Base-by-base conservation (phyloP, 2,888 invertebrate species). In the Oligia fasciuncula region DNA sequence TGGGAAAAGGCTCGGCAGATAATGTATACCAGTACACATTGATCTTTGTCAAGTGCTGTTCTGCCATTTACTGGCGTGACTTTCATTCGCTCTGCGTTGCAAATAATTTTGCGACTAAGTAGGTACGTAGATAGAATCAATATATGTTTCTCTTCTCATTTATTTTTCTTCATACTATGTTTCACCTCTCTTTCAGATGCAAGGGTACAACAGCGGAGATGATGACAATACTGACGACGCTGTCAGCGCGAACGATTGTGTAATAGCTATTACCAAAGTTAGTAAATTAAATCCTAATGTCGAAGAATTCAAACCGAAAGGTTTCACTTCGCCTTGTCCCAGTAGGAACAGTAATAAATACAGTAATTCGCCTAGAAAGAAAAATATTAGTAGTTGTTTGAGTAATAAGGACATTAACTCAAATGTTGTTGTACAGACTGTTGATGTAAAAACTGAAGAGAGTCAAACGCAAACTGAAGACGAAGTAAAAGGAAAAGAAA, bases 241-340 rank as follows among this genome's bases (percentile, higher is more conserved):
- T 14, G 49, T 29, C 67, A 46, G 79, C 8, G 23, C 23, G 29
- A 35, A 69, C 0, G 72, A 84, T 68, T 80, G 69, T 71, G 74
- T 80, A 3, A 80, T 89, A 57, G 46, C 76, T 73, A 84, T 89
- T 63, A 76, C 91, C 5, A 85, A 87, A 57, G 92, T 92, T 68
- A 94, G 92, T 79, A 94, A 92, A 87, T 87, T 95, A 29, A 94
- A 96, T 88, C 95, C 95, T 8, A 73, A 91, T 54, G 94, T 94
- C 1, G 19, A 85, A 6, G 94, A 93, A 80, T 96, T 95, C 80
- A 81, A 91, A 49, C 95, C 95, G 8, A 91, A 82, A 77, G 46
- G 46, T 78, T 19, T 43, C 35, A 29, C 11, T 54, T 43, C 14
- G 14, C 19, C 70, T 80, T 83, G 77, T 83, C 49, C 63, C 68